Base-by-base conservation (phyloP, 2,888 invertebrate species). In the Apodemia zela region DNA sequence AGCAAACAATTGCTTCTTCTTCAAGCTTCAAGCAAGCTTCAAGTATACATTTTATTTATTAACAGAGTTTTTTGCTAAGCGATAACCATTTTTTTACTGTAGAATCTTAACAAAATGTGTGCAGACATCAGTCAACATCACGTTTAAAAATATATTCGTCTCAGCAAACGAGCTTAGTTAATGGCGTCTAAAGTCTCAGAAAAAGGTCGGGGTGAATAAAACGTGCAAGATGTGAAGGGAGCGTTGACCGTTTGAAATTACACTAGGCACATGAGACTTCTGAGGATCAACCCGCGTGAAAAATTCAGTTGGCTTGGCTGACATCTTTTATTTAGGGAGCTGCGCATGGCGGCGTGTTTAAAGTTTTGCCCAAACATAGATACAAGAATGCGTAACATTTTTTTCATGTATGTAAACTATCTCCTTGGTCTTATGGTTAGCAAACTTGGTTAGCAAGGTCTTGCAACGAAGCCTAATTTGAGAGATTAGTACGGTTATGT, bases 271-370 rank as follows among this genome's bases (percentile, higher is more conserved):
- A 63, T 63, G 63, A 63, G 63, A 63, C 63, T 38, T 63, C 47
- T 63, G 71, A 67, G 63, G 64, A 59, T 71, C 70, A 73, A 73
- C 57, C 65, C 72, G 74, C 75, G 76, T 87, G 74, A 85, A 86
- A 86, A 82, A 86, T 86, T 86, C 80, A 86, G 74, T 70, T 74
- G 75, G 73, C 78, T 75, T 72, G 77, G 76, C 72, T 70, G 74
- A 66, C 78, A 84, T 86, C 83, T 86, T 85, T 86, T 87, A 87
- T 86, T 81, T 82, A 86, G 77, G 73, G 69, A 72, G 67, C 70
- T 74, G 83, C 84, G 85, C 85, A 86, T 69, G 85, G 86, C 85
- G 84, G 81, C 78, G 69, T 74, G 70, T 54, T 54, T 54, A 54
- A 54, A 54, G 13, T 54, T 15, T 54, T 29, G 25, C 21, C 54